Evolutionary conservation across 2,888 invertebrate species (phyloP).

Genomic region (Gymnosoma rotundatum): DNA sequence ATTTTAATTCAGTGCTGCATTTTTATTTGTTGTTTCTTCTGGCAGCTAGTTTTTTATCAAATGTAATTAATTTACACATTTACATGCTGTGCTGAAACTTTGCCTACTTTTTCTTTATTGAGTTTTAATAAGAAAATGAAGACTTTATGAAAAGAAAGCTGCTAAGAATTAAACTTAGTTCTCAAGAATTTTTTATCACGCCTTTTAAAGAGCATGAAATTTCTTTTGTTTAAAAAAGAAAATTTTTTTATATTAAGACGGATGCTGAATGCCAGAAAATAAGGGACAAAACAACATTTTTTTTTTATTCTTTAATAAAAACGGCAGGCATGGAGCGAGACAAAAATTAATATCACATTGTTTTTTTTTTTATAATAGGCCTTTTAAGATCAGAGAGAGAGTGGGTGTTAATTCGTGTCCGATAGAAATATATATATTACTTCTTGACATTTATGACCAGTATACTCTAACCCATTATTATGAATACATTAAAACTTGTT

Average conservation of each 20-base stretch:
- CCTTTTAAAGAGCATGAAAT: conserved; percentile 14
- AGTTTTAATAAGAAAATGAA: not conserved
- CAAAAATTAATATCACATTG: no score
- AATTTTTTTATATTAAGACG: not conserved
- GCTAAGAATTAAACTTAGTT: not conserved
- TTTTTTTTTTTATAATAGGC: no score
- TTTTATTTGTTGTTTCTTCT: conserved; percentile 17
- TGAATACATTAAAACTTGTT: no score
- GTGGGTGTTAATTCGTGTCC: no score
- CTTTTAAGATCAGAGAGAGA: no score
- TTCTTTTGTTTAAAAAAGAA: conserved; percentile 33
- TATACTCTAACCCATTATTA: no score
- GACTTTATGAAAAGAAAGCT: conserved; percentile 7
- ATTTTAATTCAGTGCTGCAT: conserved; percentile 44
- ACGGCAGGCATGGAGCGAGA: no score
- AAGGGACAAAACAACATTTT: no score
- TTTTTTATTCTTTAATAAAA: no score
- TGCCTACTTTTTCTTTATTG: not conserved
- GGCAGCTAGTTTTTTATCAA: conserved; percentile 32
- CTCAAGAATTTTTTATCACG: not conserved
- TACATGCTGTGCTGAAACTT: not conserved
- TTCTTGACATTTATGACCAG: no score
- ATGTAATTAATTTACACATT: conserved; percentile 57
- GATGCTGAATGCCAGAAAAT: not conserved
- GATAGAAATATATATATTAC: no score